Base-by-base conservation (phyloP, 2,113 vertebrate species). In the Atractosteus spatula region DNA sequence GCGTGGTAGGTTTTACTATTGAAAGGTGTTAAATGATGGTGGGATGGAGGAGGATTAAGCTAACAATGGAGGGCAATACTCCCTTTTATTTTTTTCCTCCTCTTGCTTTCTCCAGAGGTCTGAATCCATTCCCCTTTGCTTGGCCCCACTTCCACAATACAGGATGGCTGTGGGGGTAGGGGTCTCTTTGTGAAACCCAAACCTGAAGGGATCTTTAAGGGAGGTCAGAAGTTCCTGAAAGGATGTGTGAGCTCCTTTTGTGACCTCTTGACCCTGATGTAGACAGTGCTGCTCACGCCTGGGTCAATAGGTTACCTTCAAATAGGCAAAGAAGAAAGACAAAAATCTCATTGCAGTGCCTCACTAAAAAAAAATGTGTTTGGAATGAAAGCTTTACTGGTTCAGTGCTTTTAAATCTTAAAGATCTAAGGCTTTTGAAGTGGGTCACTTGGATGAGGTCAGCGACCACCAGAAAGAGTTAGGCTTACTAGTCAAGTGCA, bases 231-330 rank as follows among this genome's bases (percentile, higher is more conserved):
- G 80, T 81, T 87, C 84, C 83, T 87, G 82, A 82, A 77, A 29
- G 80, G 80, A 85, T 77, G 85, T 80, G 77, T 78, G 81, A 84
- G 82, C 76, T 51, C 73, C 81, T 82, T 81, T 85, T 87, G 76
- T 83, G 82, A 83, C 13, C 75, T 81, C 79, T 84, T 92, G 85
- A 87, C 80, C 77, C 80, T 8, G 6, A 72, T 13, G 55, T 70
- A 81, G 79, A 78, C 41, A 56, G 77, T 76, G 78, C 79, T 77
- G 87, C 80, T 88, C 73, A 7, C 51, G 2, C 42, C 47, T 17
- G 78, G 90, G 91, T 91, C 81, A 88, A 86, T 83, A 83, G 92
- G 90, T 88, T 84, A 75, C 70, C 82, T 4, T 61, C 85, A 86
- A 86, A 86, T 86, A 88, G 87, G 82, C 76, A 80, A 79, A 80